phyloP scores from a whole-genome alignment of 2,113 vertebrate species.

The Nestor notabilis region DNA sequence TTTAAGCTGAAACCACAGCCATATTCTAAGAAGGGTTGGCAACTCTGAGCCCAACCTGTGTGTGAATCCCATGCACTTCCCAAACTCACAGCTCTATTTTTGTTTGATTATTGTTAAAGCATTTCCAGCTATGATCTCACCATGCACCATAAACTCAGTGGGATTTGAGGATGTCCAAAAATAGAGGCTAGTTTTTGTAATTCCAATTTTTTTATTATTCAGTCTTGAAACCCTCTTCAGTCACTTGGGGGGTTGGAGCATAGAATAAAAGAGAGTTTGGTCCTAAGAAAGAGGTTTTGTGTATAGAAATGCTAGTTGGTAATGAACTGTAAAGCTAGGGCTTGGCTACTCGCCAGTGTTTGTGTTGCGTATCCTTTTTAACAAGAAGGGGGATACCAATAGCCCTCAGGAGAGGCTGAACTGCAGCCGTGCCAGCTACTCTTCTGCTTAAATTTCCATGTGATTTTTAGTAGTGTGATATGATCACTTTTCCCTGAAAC shows the following conservation, averaged over 20 bases:
- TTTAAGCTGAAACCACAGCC: background rate
- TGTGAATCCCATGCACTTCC: background rate
- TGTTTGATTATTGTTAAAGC: background rate
- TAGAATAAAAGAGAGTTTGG: background rate
- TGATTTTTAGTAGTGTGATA: background rate
- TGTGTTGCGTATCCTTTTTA: background rate
- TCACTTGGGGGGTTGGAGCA: fast-evolving
- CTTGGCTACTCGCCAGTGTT: background rate
- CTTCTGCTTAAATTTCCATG: background rate
- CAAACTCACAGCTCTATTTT: background rate
- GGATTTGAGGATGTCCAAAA: background rate
- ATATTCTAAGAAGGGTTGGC: background rate
- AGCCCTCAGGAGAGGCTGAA: background rate
- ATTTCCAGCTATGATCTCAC: background rate
- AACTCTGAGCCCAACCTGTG: background rate
- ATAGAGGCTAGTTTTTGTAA: background rate
- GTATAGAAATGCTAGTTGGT: background rate
- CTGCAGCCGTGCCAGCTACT: background rate
- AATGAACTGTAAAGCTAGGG: background rate
- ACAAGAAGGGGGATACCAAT: background rate
- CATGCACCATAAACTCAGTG: background rate
- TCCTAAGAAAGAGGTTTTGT: background rate
- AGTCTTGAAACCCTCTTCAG: background rate
- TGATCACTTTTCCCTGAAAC: background rate
- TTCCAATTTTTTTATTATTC: background rate